These are phyloP conservation scores for Limnephilus auricula DNA, from an alignment of 2,888 invertebrate species.

Conservation along the genomic window DNA sequence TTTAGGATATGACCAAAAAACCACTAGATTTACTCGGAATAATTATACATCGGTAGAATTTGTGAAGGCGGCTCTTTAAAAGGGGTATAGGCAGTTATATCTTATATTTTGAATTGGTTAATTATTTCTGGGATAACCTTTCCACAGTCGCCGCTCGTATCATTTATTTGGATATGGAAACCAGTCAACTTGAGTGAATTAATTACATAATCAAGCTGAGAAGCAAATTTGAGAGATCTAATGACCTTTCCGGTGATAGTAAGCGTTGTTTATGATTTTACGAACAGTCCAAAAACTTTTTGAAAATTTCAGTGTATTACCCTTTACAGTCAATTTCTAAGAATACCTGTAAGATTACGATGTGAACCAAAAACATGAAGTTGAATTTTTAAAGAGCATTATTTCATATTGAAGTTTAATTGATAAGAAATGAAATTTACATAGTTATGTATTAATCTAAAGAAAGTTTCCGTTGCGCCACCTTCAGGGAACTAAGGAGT, in stretches of 20 bases:
- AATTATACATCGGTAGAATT: background rate
- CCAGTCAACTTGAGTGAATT: slow-evolving; percentile 19
- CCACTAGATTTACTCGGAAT: background rate
- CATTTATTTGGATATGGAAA: slow-evolving; percentile 10
- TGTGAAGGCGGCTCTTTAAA: slow-evolving; percentile 30
- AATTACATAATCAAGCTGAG: slow-evolving; percentile 23
- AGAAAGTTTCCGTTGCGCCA: too few relatives aligned
- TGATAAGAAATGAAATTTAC: background rate
- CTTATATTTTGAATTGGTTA: slow-evolving; percentile 9
- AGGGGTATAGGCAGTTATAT: background rate
- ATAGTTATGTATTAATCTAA: background rate
- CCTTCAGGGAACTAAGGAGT: too few relatives aligned
- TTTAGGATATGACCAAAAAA: background rate
- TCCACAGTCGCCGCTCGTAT: background rate
- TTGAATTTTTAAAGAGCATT: too few relatives aligned
- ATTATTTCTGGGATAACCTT: slow-evolving; percentile 19
- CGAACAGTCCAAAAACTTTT: background rate
- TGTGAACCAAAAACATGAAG: background rate
- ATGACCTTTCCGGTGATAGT: slow-evolving; percentile 1
- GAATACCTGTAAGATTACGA: background rate
- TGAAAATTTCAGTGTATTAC: background rate
- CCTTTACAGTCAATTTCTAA: background rate
- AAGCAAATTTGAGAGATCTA: slow-evolving; percentile 32
- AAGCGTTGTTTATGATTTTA: slow-evolving; percentile 4
- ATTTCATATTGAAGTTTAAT: background rate